A percentile compares a stretch with the other conserved stretches of the same genome.
Conservation (phyloP, 2,113 vertebrate species). For the Melanotaenia duboulayi region DNA sequence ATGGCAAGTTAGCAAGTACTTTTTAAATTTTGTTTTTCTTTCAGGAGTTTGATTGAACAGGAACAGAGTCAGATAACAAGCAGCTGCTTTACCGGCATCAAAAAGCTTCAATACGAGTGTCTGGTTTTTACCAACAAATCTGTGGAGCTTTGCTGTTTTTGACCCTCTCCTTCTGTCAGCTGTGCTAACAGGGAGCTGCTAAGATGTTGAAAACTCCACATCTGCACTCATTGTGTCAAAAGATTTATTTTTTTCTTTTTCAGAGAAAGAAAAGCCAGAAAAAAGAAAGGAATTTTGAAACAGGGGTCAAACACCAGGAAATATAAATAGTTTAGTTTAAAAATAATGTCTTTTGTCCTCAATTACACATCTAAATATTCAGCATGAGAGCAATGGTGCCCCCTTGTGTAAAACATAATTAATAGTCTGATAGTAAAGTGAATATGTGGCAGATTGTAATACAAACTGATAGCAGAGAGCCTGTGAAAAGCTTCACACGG, state of each 20-base stretch:
- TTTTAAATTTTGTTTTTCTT: conserved; percentile 41
- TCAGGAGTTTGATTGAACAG: conserved; percentile 28
- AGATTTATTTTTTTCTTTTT: conserved; percentile 36
- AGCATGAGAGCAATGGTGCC: conserved; percentile 74
- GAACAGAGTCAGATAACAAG: conserved; percentile 32
- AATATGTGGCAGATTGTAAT: conserved; percentile 15
- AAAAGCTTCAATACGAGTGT: conserved; percentile 24
- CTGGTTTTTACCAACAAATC: conserved; percentile 19
- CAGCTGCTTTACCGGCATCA: conserved; percentile 18
- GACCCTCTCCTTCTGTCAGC: conserved; percentile 53
- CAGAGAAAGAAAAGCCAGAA: conserved; percentile 29
- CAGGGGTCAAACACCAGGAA: conserved; percentile 60
- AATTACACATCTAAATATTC: conserved; percentile 51
- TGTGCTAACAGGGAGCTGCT: conserved; percentile 40
- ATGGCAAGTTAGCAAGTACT: conserved; percentile 47
- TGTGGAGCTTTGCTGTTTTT: conserved; percentile 31
- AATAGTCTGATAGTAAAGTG: conserved; percentile 29
- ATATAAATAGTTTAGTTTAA: conserved; percentile 76
- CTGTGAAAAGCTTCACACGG: background rate
- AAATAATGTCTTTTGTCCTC: conserved; percentile 75
- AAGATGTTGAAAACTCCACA: conserved; percentile 63
- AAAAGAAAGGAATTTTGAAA: conserved; percentile 26
- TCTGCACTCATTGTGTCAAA: conserved; percentile 69
- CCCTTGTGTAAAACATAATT: conserved; percentile 70
- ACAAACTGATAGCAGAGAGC: conserved; percentile 13